A percentile compares a stretch with the other conserved stretches of the same genome.
Evolutionary conservation across 2,113 vertebrate species (phyloP).

Genomic region (Malaclemys terrapin): DNA sequence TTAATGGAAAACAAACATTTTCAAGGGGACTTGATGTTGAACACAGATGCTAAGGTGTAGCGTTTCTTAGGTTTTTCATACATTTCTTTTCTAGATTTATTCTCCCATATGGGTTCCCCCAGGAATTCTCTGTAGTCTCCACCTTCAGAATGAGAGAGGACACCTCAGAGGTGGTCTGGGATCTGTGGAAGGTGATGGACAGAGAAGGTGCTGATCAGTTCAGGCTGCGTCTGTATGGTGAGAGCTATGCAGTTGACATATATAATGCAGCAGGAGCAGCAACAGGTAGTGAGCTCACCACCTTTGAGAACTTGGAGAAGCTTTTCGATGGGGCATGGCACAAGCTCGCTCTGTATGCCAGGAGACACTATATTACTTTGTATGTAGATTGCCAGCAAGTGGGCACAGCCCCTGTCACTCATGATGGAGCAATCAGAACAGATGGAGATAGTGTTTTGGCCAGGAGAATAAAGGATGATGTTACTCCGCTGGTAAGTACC

Average conservation of each 20-base stretch:
- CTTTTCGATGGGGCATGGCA: conserved; percentile 27
- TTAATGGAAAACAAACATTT: background rate
- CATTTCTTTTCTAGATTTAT: background rate
- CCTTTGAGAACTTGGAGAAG: background rate
- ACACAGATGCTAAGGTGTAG: background rate
- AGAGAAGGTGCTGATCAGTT: background rate
- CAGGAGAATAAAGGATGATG: background rate
- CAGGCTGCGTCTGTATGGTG: background rate
- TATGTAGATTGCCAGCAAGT: background rate
- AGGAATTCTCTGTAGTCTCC: conserved; percentile 1
- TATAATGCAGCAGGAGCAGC: background rate
- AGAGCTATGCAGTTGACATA: background rate
- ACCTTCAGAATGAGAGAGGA: conserved; percentile 22
- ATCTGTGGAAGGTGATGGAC: conserved; percentile 1
- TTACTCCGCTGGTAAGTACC: background rate
- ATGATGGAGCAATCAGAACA: background rate
- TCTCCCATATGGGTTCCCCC: conserved; percentile 28
- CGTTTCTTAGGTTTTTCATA: background rate
- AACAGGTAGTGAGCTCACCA: background rate
- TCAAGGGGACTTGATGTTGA: background rate
- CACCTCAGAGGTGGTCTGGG: background rate
- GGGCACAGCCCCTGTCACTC: background rate
- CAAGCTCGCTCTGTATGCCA: background rate
- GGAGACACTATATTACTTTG: background rate
- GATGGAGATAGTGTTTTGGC: background rate